Base-by-base conservation (phyloP, 1,140 invertebrate genomes). In the Drosophila parvula region DNA sequence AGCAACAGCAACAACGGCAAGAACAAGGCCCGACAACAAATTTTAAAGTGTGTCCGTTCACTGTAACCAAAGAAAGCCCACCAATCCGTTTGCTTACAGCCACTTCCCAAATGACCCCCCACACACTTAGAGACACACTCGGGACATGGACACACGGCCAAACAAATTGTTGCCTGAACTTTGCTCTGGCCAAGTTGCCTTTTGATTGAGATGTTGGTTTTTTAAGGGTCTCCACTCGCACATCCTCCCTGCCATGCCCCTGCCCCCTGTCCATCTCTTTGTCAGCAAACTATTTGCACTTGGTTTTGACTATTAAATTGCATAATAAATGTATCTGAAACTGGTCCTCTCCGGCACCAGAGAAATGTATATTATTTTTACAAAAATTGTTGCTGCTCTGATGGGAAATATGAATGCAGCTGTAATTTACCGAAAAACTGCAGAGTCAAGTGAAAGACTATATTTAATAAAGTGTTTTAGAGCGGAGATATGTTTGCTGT, bases 261-360 rank as follows among this genome's bases (percentile, higher is more conserved):
- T 22, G 22, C 22, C 22, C 22, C 22, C 22, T 22, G 22, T 22
- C 22, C 22, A 22, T 47, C 63, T 8, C 51, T 60, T 38, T 74
- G 81, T 81, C 81, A 60, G 62, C 69, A 85, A 85, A 86, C 82
- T 85, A 86, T 85, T 85, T 85, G 78, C 82, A 86, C 82, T 85
- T 85, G 82, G 82, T 86, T 85, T 81, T 69, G 82, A 65, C 70
- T 48, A 85, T 86, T 81, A 85, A 85, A 85, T 68, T 82, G 79
- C 75, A 82, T 88, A 88, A 86, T 86, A 88, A 77, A 86, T 86
- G 82, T 79, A 60, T 51, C 64, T 62, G 41, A 65, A 73, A 68
- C 74, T 81, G 45, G 58, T 47, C 34, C 74, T 62, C 45, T 40
- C 56, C 56, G 62, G 38, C 45, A 28, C 44, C 41, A 62, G 63